Evolutionary conservation across 2,113 vertebrate genomes (phyloP).

Genomic region (Paraplagusia blochii): DNA sequence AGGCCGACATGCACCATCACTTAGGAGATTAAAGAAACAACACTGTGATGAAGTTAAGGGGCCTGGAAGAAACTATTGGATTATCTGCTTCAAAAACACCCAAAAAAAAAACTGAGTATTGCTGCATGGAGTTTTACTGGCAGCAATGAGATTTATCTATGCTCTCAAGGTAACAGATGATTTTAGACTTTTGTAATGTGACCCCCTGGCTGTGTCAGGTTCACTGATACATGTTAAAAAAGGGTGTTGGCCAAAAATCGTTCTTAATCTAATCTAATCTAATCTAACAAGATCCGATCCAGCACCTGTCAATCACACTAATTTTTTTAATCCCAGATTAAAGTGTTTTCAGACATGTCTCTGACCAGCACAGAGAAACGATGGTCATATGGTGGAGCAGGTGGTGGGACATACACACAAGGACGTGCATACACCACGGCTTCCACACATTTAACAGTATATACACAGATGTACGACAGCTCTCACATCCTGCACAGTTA

Average conservation of each 20-base stretch:
- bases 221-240: too few species aligned
- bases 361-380: background rate
- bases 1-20: background rate
- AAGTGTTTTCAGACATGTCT: constrained; percentile 8
- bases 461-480: constrained; percentile 3
- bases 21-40: constrained; percentile 3
- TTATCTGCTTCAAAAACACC: background rate
- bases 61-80: background rate
- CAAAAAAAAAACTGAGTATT: too few species aligned
- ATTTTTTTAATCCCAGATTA: too few species aligned
- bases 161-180: too few species aligned
- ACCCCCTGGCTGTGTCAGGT: too few species aligned
- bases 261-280: too few species aligned
- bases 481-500: constrained; percentile 16
- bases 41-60: background rate
- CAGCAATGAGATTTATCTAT: background rate
- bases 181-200: too few species aligned
- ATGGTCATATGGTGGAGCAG: constrained; percentile 24
- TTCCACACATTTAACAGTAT: constrained; percentile 13
- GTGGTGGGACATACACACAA: constrained; percentile 21
- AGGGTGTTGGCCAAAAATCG: too few species aligned
- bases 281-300: too few species aligned
- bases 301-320: too few species aligned
- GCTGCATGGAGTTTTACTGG: background rate
- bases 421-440: constrained; percentile 4